These are phyloP conservation scores for Conomelus anceps DNA, from an alignment of 2,888 invertebrate genomes.

Conservation along the genomic window DNA sequence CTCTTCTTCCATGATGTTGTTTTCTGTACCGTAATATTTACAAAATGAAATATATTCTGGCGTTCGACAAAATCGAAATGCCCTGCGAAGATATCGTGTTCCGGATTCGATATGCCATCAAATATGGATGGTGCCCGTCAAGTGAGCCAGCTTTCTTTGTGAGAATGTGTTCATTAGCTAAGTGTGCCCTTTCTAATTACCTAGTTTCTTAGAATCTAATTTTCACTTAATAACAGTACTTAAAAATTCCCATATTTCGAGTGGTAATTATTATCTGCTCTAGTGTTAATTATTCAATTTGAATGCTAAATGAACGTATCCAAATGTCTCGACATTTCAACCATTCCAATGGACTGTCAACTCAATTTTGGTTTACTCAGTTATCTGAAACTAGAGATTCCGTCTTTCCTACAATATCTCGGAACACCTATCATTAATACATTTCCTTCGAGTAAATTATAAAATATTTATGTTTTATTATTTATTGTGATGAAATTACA, in stretches of 20 bases:
- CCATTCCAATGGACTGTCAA: not conserved
- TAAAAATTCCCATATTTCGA: not conserved
- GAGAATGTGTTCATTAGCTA: not conserved
- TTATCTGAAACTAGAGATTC: not conserved
- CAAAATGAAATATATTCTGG: not conserved
- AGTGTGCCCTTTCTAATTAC: not conserved
- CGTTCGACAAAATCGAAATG: not conserved
- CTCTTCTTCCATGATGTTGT: not conserved
- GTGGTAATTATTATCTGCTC: not conserved
- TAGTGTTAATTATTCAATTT: not conserved
- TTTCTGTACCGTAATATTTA: not conserved
- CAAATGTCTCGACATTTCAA: not conserved
- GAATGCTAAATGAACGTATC: not conserved
- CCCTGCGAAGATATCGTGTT: not conserved
- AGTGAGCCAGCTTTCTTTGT: not conserved
- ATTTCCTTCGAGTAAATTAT: not conserved
- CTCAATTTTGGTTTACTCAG: not conserved
- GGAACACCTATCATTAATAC: not conserved
- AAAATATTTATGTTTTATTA: not conserved
- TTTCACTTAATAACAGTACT: not conserved
- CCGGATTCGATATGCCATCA: not conserved
- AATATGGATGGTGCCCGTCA: not conserved
- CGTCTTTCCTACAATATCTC: not conserved
- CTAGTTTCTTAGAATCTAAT: not conserved
- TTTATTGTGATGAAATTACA: no score